phyloP scores from a whole-genome alignment of 2,113 vertebrate genomes.

The Hippopotamus amphibius region DNA sequence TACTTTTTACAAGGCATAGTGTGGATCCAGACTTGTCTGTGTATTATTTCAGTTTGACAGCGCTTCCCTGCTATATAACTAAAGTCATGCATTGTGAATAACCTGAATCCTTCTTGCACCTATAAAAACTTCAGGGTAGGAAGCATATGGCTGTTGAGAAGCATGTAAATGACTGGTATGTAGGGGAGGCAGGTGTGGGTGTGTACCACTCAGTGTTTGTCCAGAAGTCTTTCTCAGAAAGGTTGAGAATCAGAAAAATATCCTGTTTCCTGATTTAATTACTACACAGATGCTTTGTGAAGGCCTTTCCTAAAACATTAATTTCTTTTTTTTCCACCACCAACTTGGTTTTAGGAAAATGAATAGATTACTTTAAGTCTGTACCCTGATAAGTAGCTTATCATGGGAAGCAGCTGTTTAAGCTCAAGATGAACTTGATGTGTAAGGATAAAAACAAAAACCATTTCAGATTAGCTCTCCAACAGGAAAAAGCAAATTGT shows the following conservation, averaged over 20 bases:
- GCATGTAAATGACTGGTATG: background rate
- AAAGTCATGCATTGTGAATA: background rate
- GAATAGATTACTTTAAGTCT: constrained; percentile 10
- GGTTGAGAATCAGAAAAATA: background rate
- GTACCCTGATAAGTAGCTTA: constrained; percentile 34
- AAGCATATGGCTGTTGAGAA: background rate
- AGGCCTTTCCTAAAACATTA: constrained; percentile 18
- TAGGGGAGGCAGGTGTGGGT: background rate
- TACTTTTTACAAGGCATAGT: background rate
- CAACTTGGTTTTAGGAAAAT: constrained; percentile 44
- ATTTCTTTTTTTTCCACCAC: constrained; percentile 27
- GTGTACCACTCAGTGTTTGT: background rate
- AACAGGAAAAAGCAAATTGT: constrained; percentile 39
- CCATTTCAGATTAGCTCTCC: constrained; percentile 33
- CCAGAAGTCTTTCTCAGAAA: background rate
- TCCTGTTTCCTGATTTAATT: background rate
- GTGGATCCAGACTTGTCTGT: background rate
- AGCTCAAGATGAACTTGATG: constrained; percentile 17
- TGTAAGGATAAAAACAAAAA: background rate
- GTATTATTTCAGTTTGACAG: background rate
- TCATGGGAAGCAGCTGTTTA: background rate
- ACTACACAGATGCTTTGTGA: background rate
- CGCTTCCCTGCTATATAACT: background rate
- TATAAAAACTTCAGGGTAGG: background rate
- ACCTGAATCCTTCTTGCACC: background rate